A percentile compares a stretch with the other conserved stretches of the same genome.
Conservation (phyloP, 2,797 vertebrate genomes). For the Anguilla anguilla region DNA sequence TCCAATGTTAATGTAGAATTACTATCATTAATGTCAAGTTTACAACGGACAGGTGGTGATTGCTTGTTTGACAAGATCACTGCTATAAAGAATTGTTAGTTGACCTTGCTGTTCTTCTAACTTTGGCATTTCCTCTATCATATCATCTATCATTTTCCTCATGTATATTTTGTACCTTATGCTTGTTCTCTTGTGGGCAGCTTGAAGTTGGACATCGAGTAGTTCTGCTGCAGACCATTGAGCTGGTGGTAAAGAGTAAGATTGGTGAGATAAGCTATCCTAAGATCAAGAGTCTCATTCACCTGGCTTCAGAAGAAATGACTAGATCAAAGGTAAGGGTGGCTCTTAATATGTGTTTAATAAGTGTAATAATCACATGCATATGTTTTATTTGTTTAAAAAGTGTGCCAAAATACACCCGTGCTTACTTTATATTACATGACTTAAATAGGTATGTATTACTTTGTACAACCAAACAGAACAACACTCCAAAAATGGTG, state of each 20-base stretch:
- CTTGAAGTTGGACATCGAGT: conserved; percentile 81
- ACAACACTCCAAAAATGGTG: not conserved
- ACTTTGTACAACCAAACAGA: not conserved
- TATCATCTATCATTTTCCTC: not conserved
- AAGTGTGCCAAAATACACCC: not conserved
- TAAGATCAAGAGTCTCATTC: conserved; percentile 79
- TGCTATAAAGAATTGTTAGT: not conserved
- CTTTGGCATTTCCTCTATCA: not conserved
- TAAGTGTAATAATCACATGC: too few species aligned
- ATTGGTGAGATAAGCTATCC: conserved; percentile 73
- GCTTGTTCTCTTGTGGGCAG: conserved; percentile 57
- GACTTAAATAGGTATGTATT: not conserved
- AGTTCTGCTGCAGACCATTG: conserved; percentile 86
- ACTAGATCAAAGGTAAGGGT: conserved; percentile 83
- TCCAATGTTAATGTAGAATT: not conserved
- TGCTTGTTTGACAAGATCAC: not conserved
- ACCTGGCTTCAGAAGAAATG: conserved; percentile 90
- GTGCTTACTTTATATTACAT: too few species aligned
- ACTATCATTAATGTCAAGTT: not conserved
- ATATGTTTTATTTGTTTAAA: not conserved
- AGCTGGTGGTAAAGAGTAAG: conserved; percentile 76
- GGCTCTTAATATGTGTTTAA: not conserved
- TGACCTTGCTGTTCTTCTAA: not conserved
- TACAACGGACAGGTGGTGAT: not conserved
- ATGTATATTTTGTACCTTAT: not conserved